Evolutionary conservation across 2,888 invertebrate genomes (phyloP), one percentile per base, ranked within the genome.

Genomic region (Brenthis hecate): DNA sequence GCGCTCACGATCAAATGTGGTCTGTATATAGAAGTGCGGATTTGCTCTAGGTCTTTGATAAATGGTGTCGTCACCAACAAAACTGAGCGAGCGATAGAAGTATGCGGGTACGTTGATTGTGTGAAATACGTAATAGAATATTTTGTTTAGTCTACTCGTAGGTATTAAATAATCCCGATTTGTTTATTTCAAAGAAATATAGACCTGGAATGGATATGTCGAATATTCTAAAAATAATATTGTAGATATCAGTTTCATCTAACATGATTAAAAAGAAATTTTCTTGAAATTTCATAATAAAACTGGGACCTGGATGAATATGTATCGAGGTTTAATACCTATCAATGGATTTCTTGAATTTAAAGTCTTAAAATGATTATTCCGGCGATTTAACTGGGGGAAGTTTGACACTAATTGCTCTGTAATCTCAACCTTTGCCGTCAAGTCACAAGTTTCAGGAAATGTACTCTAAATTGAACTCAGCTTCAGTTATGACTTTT

Each of bases 11-110:
- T 60, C 58, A 48, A 60, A n/a, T 84, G 81, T 78, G 80, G 76
- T 78, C 76, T 77, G 80, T 79, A 85, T 84, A 85, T 84, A 83
- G 77, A 76, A 74, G 73, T 77, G 75, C 75, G 81, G 80, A 81
- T 84, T 82, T 79, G 79, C 78, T 78, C 77, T 77, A 74, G 76
- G 74, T 74, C 50, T 53, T 75, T 72, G 60, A 65, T 65, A 69
- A 65, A 61, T 61, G 56, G 23, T 50, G 50, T 56, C 61, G 61
- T 50, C 51, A 53, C 51, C 6, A 61, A 36, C 32, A 51, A 28
- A 53, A 61, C 32, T 19, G 36, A 19, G 36, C 16, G 32, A 5
- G 6, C 32, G 36, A 51, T 53, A 56, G 54, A 65, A 53, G 55
- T 72, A 71, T 60, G 60, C 58, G 50, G 56, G 36, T 43, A 43